These are phyloP conservation scores for Drosophila stalkeri DNA, from an alignment of 2,888 invertebrate genomes.

Conservation along the genomic window DNA sequence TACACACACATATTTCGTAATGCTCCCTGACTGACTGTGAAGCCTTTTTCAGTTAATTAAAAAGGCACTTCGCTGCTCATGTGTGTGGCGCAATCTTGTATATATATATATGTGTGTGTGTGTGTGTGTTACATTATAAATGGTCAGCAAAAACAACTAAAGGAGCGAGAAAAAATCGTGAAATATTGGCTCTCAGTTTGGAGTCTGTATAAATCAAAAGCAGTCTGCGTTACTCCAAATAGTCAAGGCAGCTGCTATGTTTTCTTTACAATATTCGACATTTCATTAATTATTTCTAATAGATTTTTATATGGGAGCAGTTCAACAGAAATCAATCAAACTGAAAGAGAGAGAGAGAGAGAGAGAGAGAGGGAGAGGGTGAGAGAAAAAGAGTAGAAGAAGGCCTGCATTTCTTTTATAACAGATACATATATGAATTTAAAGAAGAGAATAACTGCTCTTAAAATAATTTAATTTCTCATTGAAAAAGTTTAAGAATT, in stretches of 20 bases:
- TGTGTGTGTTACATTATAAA: conserved; percentile 49
- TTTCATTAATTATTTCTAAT: conserved; percentile 37
- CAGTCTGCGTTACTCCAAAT: conserved; percentile 21
- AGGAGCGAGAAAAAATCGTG: conserved; percentile 17
- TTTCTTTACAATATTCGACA: conserved; percentile 5
- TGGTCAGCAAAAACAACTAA: conserved; percentile 50
- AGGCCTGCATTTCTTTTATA: too few relatives aligned
- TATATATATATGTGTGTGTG: neutral
- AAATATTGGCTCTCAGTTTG: conserved; percentile 19
- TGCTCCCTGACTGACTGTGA: conserved; percentile 43
- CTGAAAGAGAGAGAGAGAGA: neutral
- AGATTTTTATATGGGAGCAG: neutral
- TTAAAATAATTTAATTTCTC: neutral
- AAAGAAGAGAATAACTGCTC: neutral
- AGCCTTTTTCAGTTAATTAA: conserved; percentile 71
- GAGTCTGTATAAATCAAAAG: conserved; percentile 47
- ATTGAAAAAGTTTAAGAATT: too few relatives aligned
- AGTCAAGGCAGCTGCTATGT: neutral
- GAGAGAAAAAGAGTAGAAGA: too few relatives aligned
- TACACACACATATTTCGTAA: conserved; percentile 23
- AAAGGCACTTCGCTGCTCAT: conserved; percentile 52
- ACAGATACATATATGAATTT: too few relatives aligned
- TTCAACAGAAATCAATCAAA: neutral
- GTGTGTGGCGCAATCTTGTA: conserved; percentile 10
- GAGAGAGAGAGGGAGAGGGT: neutral